Conservation (phyloP, 2,888 invertebrate species). For the Hypomecis atomaria region DNA sequence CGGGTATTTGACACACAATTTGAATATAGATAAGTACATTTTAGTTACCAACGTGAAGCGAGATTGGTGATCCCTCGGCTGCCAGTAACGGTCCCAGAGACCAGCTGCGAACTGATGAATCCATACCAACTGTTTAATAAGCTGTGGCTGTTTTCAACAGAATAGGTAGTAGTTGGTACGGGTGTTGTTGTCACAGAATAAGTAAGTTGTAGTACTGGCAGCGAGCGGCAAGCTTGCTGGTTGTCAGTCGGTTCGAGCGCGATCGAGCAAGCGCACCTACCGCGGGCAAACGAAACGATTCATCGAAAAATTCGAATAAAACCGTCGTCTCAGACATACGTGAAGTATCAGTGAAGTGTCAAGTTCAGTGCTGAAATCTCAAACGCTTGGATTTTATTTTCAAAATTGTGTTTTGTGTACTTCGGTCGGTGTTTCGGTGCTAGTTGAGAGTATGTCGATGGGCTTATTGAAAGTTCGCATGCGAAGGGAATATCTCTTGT, state of each 20-base stretch:
- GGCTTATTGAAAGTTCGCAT: conserved; percentile 51
- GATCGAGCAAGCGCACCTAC: conserved; percentile 75
- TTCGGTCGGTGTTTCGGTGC: conserved; percentile 59
- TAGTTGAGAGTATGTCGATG: conserved; percentile 42
- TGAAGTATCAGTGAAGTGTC: conserved; percentile 58
- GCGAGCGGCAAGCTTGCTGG: conserved; percentile 34
- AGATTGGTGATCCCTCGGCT: conserved; percentile 56
- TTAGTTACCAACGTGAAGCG: conserved; percentile 55
- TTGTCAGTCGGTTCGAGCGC: conserved; percentile 71
- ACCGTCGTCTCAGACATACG: conserved; percentile 52
- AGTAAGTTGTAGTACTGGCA: conserved; percentile 5
- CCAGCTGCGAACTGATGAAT: conserved; percentile 72
- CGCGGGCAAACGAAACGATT: conserved; percentile 59
- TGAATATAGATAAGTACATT: conserved; percentile 46
- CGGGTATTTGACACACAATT: conserved; percentile 46
- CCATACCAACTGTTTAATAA: not conserved
- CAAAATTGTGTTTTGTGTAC: conserved; percentile 50
- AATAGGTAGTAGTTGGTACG: conserved; percentile 36
- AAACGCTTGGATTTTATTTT: conserved; percentile 37
- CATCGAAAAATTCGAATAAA: conserved; percentile 65
- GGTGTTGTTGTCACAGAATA: conserved; percentile 28
- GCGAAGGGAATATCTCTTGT: conserved; percentile 38
- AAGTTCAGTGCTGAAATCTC: conserved; percentile 61
- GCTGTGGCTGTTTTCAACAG: conserved; percentile 24
- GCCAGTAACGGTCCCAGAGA: conserved; percentile 65